phyloP scores from a whole-genome alignment of 2,797 vertebrate genomes.

The Rachycentron canadum region DNA sequence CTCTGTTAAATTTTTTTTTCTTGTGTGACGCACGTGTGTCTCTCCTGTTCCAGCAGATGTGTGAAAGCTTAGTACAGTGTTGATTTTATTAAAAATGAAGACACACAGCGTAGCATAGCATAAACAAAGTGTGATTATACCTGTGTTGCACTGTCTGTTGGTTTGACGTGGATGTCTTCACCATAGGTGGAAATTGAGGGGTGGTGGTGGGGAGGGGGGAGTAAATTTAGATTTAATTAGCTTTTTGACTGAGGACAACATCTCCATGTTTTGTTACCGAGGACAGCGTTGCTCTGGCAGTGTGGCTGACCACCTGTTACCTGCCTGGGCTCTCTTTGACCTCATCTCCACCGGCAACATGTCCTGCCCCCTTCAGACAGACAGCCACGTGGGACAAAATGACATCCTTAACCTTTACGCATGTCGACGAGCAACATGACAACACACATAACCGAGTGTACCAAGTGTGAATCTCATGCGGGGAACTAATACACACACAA shows the following conservation, averaged over 20 bases:
- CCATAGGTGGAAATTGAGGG: conserved; percentile 45
- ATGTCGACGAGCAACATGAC: conserved; percentile 68
- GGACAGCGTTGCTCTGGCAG: conserved; percentile 49
- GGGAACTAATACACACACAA: conserved; percentile 8
- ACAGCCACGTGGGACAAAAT: conserved; percentile 68
- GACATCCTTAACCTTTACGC: conserved; percentile 73
- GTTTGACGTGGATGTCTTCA: conserved; percentile 54
- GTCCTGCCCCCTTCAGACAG: conserved; percentile 56
- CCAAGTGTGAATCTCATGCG: conserved; percentile 34
- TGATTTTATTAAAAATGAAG: conserved; percentile 68
- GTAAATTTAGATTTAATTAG: conserved; percentile 75
- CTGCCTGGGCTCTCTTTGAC: conserved; percentile 73
- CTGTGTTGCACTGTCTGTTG: conserved; percentile 53
- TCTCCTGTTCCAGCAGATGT: conserved; percentile 36
- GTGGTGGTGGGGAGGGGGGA: conserved; percentile 20
- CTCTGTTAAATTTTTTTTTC: conserved; percentile 18
- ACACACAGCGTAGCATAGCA: conserved; percentile 17
- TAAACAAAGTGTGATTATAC: conserved; percentile 53
- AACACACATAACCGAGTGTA: conserved; percentile 59
- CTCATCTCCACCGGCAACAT: conserved; percentile 68
- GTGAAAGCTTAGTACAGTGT: conserved; percentile 28
- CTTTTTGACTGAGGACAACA: conserved; percentile 64
- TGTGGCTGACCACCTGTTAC: conserved; percentile 72
- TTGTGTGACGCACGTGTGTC: conserved; percentile 30
- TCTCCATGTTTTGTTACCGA: conserved; percentile 54